These are phyloP conservation scores for Pelusios castaneus DNA, from an alignment of 2,113 vertebrate genomes.

Conservation along the genomic window DNA sequence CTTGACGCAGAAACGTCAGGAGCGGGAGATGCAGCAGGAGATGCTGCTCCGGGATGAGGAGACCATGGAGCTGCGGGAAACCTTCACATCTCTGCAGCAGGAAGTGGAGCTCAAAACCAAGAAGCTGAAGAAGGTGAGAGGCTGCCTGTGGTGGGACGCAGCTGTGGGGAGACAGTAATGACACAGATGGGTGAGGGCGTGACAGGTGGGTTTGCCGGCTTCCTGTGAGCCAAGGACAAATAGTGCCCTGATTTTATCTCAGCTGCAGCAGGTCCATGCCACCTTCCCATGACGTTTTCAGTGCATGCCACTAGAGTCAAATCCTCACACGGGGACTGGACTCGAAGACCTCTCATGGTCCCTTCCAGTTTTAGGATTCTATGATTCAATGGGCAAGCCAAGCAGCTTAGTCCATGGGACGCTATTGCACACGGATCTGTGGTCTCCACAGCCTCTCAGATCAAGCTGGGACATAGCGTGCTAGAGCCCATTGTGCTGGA, in stretches of 20 bases:
- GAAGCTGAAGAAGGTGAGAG: slow-evolving; percentile 93
- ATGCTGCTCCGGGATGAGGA: slow-evolving; percentile 93
- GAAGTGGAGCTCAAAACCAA: slow-evolving; percentile 97
- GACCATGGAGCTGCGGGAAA: slow-evolving; percentile 92
- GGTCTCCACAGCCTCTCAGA: background rate
- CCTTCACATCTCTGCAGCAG: slow-evolving; percentile 93
- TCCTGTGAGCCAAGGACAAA: background rate
- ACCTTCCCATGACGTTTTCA: background rate
- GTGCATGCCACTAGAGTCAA: background rate
- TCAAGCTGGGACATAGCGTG: background rate
- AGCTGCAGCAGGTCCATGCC: background rate
- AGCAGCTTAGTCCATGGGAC: background rate
- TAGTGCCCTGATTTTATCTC: background rate
- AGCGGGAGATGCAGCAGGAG: slow-evolving; percentile 94
- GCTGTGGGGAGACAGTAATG: background rate
- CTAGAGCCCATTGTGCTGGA: no score
- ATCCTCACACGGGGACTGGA: no score
- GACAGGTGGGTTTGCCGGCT: background rate
- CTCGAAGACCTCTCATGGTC: no score
- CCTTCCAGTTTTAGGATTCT: no score
- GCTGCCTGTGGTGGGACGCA: background rate
- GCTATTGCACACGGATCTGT: no score
- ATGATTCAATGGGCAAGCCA: background rate
- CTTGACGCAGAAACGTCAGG: slow-evolving; percentile 84
- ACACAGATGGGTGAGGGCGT: background rate